These are phyloP conservation scores for Heliocidaris erythrogramma DNA, from an alignment of 35 echinoderm and acorn worm species.

Conservation along the genomic window DNA sequence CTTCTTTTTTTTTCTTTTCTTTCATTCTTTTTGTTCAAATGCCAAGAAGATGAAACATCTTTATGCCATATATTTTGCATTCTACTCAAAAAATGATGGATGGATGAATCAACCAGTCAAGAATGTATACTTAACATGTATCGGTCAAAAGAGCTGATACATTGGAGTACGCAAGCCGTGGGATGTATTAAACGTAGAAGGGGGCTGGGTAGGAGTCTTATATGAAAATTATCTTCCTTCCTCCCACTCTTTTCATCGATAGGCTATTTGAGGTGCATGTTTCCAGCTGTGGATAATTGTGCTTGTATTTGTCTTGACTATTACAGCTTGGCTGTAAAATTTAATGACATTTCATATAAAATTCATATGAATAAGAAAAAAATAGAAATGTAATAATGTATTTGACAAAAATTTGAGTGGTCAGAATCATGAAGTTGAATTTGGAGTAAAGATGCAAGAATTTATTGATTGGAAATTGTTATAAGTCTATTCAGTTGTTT, in stretches of 20 bases:
- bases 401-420: neutral
- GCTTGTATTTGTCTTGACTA: too few species aligned
- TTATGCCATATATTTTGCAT: too few species aligned
- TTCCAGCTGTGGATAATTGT: too few species aligned
- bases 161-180: neutral
- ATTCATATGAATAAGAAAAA: neutral
- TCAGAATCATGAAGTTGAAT: too few species aligned
- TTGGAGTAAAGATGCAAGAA: too few species aligned
- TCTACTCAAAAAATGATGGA: neutral
- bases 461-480: too few species aligned
- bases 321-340: too few species aligned
- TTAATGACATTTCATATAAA: too few species aligned
- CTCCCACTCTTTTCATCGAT: neutral
- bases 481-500: neutral
- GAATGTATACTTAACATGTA: neutral
- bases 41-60: too few species aligned
- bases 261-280: too few species aligned
- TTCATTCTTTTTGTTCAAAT: too few species aligned
- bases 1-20: too few species aligned
- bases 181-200: neutral
- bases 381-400: neutral
- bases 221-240: neutral
- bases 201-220: neutral
- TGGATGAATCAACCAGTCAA: neutral
- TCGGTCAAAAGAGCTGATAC: neutral